A percentile compares a stretch with the other conserved stretches of the same genome.
Evolutionary conservation across 2,797 vertebrate genomes (phyloP).

Genomic region (Tragelaphus eurycerus): DNA sequence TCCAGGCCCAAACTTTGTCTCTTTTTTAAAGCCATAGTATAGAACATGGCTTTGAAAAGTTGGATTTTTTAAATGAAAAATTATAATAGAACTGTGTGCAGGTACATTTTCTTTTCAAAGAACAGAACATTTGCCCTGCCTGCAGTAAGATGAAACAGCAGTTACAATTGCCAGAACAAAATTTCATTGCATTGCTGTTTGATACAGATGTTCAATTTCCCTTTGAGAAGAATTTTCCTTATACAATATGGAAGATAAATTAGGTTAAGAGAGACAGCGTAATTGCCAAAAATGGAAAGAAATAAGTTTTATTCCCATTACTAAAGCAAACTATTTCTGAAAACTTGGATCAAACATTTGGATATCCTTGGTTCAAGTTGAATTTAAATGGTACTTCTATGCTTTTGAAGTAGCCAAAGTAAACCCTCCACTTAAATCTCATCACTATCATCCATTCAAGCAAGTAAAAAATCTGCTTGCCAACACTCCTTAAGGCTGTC

Average conservation of each 20-base stretch:
- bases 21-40: not conserved
- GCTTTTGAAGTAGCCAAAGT: not conserved
- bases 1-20: not conserved
- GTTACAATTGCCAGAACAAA: not conserved
- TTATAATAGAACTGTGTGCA: not conserved
- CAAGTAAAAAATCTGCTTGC: not conserved
- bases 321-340: constrained; percentile 26
- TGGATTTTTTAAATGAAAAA: not conserved
- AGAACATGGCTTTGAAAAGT: not conserved
- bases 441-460: not conserved
- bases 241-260: not conserved
- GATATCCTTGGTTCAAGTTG: not conserved
- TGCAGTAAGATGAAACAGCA: not conserved
- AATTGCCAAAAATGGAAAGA: constrained; percentile 15
- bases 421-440: not conserved
- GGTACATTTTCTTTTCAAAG: not conserved
- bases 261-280: not conserved
- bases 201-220: not conserved
- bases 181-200: not conserved
- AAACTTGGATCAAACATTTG: not conserved
- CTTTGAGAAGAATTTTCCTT: not conserved
- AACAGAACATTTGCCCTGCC: not conserved
- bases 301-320: constrained; percentile 13
- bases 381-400: not conserved
- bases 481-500: not conserved